Evolutionary conservation across 92 coral and sea anemone species (phyloP), one percentile per base, ranked within the genome.

Genomic region (Phenganax subtilis): DNA sequence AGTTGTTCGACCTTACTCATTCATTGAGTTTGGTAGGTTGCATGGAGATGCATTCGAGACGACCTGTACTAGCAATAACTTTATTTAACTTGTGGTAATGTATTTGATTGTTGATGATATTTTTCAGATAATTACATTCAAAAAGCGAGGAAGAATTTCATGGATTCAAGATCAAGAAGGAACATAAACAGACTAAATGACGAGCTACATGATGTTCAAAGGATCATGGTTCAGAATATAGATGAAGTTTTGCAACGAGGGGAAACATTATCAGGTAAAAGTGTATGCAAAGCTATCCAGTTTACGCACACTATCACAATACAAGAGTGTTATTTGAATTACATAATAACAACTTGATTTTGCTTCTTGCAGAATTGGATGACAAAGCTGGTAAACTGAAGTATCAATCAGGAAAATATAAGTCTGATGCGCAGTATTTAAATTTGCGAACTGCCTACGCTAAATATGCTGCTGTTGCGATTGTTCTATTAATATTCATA

Each of bases 141-240:
- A 84, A 94, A 92, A 85, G 88, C 97, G 81, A 92, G 91, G 85
- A 94, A 91, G 73, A 94, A 92, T 77, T 94, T 92, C 72, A 92
- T 92, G 88, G 98, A 94, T 67, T 92, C 98, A 10, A 89, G 98
- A 81, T 89, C 98, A 80, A 88, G 98, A 80, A 84, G 98, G 82
- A 92, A 86, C 51, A 80, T 94, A 73, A 94, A 92, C 90, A 87
- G 98, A 81, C 81, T 94, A 65, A 94, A 94, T 82, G 98, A 94
- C 71, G 98, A 94, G 80, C 90, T 94, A 64, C 97, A 92, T 29
- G 98, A 94, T 80, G 98, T 94, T 55, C 97, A 94, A 72, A 85
- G 98, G 86, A 93, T 94, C 65, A 94, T 94, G 98, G 98, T 94
- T 57, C 98, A 94, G 77, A 94, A 94, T 83, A 94, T 94, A 81